Conservation (phyloP, 2,113 vertebrate genomes). For the Chlamydotis undulata region DNA sequence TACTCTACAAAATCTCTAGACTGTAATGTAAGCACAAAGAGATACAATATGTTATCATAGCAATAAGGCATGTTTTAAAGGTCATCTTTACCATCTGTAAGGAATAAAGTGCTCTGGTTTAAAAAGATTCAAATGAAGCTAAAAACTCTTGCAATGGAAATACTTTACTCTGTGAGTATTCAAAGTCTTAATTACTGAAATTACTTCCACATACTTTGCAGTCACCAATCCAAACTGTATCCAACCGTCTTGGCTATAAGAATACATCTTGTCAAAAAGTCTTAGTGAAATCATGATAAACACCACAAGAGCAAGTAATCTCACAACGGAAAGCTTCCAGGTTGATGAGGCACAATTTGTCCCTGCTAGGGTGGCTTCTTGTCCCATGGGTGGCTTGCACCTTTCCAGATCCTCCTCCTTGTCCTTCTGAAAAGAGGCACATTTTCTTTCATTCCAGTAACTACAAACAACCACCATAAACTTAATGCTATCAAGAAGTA, state of each 20-base stretch:
- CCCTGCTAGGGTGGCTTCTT: background rate
- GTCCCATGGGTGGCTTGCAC: background rate
- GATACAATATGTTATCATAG: background rate
- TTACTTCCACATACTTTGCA: background rate
- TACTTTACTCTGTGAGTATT: background rate
- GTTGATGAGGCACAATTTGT: background rate
- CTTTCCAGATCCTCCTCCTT: background rate
- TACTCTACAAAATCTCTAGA: background rate
- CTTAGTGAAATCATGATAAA: background rate
- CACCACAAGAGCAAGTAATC: fast-evolving
- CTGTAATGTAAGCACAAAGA: background rate
- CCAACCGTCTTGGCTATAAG: background rate
- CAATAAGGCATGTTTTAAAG: background rate
- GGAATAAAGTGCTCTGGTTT: background rate
- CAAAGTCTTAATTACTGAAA: background rate
- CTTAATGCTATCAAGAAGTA: background rate
- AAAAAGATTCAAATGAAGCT: background rate
- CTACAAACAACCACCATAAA: background rate
- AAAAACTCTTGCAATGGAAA: background rate
- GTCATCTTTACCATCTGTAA: background rate
- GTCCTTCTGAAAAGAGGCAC: background rate
- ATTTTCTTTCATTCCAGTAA: background rate
- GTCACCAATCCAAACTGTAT: background rate
- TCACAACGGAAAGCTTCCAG: background rate
- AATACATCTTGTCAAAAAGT: background rate